phyloP scores from a whole-genome alignment of 2,888 invertebrate species.

The Acanthoscelides obtectus region DNA sequence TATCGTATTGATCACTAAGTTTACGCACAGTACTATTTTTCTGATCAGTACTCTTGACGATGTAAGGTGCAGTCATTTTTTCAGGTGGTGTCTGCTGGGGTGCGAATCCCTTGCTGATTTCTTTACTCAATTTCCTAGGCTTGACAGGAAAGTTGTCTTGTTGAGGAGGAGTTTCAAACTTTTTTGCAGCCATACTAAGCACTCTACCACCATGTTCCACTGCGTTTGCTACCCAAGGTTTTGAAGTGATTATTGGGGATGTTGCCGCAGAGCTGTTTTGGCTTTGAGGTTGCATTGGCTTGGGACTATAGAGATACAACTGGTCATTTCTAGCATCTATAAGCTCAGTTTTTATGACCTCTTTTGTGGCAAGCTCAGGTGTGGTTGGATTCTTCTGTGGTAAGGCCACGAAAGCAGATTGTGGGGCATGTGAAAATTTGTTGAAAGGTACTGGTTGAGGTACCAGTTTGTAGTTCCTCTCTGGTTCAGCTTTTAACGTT shows the following conservation, averaged over 20 bases:
- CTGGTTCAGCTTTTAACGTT: conserved; percentile 36
- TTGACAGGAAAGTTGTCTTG: conserved; percentile 22
- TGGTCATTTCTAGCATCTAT: conserved; percentile 22
- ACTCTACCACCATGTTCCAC: conserved; percentile 48
- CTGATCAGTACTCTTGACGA: conserved; percentile 31
- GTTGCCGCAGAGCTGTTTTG: conserved; percentile 19
- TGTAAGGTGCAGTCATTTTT: conserved; percentile 35
- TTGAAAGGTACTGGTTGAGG: conserved; percentile 61
- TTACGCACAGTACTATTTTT: conserved; percentile 39
- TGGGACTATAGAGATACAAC: conserved; percentile 44
- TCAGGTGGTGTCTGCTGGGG: conserved; percentile 25
- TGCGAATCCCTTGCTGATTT: conserved; percentile 30
- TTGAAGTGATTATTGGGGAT: conserved; percentile 27
- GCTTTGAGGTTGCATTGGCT: conserved; percentile 30
- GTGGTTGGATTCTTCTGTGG: conserved; percentile 37
- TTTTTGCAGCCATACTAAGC: conserved; percentile 52
- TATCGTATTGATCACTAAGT: conserved; percentile 43
- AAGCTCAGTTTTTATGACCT: conserved; percentile 30
- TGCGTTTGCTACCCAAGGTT: conserved; percentile 51
- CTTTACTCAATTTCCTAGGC: conserved; percentile 37
- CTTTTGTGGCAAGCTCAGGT: conserved; percentile 21
- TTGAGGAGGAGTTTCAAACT: conserved; percentile 49
- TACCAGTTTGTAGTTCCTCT: conserved; percentile 47
- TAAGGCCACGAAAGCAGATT: conserved; percentile 69
- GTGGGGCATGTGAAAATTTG: conserved; percentile 72